Evolutionary conservation across 2,797 vertebrate genomes (phyloP).

Genomic region (Tolypeutes matacus): DNA sequence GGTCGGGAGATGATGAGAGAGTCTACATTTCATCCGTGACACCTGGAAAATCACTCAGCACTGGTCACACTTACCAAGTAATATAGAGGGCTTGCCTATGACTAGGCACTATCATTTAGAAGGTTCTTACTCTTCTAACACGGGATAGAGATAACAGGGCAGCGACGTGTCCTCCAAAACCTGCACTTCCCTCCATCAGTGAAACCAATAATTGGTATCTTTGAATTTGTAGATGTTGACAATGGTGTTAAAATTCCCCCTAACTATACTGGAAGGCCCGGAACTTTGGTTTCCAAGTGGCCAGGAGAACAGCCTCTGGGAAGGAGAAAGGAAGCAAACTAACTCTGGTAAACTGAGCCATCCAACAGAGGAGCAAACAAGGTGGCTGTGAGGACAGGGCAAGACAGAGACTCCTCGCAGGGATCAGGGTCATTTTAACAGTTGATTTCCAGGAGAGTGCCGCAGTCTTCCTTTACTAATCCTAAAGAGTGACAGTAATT

Average conservation of each 20-base stretch:
- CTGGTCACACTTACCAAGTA: not conserved
- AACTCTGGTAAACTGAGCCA: not conserved
- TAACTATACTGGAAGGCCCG: not conserved
- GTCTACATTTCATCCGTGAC: not conserved
- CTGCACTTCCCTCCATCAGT: not conserved
- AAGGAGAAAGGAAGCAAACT: not conserved
- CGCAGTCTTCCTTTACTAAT: slow-evolving; percentile 29
- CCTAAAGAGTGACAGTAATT: not conserved
- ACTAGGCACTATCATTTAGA: not conserved
- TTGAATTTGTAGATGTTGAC: not conserved
- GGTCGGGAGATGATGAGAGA: not conserved
- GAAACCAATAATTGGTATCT: not conserved
- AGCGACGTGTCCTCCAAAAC: not conserved
- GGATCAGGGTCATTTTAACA: not conserved
- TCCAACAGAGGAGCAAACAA: not conserved
- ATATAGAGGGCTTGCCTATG: not conserved
- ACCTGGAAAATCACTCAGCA: slow-evolving; percentile 26
- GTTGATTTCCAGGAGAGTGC: not conserved
- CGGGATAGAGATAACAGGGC: not conserved
- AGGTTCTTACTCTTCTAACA: not conserved
- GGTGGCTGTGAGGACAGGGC: accelerated
- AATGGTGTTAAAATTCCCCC: not conserved
- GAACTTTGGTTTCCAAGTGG: slow-evolving; percentile 13
- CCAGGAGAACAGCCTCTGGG: not conserved
- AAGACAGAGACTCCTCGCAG: not conserved